These are phyloP conservation scores for Macrotrachela quadricornifera DNA, from an alignment of 1,140 invertebrate species.

Conservation along the genomic window DNA sequence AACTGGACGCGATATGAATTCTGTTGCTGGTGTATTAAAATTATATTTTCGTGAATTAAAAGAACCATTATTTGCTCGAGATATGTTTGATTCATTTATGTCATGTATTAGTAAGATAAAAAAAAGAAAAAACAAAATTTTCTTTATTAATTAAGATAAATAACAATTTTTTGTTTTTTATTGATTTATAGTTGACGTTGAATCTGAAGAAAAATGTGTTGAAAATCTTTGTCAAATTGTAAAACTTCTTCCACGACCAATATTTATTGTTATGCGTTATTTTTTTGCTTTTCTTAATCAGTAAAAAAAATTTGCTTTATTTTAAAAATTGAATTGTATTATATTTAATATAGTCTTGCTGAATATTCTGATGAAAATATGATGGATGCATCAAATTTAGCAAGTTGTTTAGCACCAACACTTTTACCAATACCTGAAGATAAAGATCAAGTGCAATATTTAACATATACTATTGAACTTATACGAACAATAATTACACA, in stretches of 20 bases:
- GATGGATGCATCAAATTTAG: conserved; percentile 94
- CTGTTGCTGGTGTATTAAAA: conserved; percentile 73
- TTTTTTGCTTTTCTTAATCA: conserved; percentile 86
- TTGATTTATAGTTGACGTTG: too few relatives aligned
- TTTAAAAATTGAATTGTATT: background rate
- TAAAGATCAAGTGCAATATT: conserved; percentile 67
- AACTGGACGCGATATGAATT: conserved; percentile 81
- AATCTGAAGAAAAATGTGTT: background rate
- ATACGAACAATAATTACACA: conserved; percentile 77
- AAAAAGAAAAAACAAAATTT: too few relatives aligned
- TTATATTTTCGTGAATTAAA: conserved; percentile 70
- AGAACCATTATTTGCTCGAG: conserved; percentile 72
- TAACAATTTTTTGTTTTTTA: too few relatives aligned
- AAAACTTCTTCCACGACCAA: conserved; percentile 49
- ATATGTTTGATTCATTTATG: conserved; percentile 78
- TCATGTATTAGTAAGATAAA: too few relatives aligned
- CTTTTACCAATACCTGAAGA: conserved; percentile 81
- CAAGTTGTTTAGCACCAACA: conserved; percentile 90
- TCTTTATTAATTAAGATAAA: too few relatives aligned
- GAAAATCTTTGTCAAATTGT: conserved; percentile 19
- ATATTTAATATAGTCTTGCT: conserved; percentile 38
- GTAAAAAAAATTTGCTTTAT: conserved; percentile 37
- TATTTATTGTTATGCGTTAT: conserved; percentile 71
- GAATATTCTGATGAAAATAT: conserved; percentile 84
- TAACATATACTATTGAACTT: conserved; percentile 75